Percentiles rank a stretch among this genome's conserved stretches.
phyloP scores from a whole-genome alignment of 64 coral and sea anemone species.

The Astreopora myriophthalma region DNA sequence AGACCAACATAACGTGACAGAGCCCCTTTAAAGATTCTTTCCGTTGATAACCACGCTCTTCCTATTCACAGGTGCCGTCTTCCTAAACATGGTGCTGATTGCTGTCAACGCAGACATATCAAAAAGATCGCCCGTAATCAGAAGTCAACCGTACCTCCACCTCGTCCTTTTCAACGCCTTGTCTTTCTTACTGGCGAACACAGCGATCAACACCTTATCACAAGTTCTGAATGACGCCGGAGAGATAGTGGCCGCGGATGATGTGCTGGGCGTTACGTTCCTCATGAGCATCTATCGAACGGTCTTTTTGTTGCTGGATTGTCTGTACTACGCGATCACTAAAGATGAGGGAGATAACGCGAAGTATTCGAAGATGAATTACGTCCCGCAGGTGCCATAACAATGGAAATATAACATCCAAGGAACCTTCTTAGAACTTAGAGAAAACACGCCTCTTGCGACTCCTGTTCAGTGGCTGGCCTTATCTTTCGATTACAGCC shows the following conservation, averaged over 20 bases:
- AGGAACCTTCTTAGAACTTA: no score
- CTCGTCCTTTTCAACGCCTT: neutral
- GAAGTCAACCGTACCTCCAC: neutral
- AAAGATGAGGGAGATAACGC: neutral
- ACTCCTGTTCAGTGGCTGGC: no score
- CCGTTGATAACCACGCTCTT: neutral
- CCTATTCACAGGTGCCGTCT: neutral
- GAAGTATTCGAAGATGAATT: neutral
- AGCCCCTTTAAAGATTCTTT: neutral
- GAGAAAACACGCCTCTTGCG: no score
- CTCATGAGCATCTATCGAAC: constrained; percentile 12
- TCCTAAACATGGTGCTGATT: neutral
- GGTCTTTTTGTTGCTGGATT: neutral
- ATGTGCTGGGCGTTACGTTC: neutral
- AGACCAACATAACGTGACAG: no score
- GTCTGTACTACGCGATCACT: neutral
- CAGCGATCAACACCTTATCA: neutral
- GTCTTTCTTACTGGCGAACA: neutral
- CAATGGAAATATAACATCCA: neutral
- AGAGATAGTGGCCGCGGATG: neutral
- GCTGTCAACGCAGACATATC: neutral
- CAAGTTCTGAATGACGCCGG: neutral
- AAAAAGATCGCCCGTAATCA: neutral
- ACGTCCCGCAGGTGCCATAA: neutral
- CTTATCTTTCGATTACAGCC: no score